phyloP scores from a whole-genome alignment of 1,140 invertebrate species.

The Drosophila ogumai region DNA sequence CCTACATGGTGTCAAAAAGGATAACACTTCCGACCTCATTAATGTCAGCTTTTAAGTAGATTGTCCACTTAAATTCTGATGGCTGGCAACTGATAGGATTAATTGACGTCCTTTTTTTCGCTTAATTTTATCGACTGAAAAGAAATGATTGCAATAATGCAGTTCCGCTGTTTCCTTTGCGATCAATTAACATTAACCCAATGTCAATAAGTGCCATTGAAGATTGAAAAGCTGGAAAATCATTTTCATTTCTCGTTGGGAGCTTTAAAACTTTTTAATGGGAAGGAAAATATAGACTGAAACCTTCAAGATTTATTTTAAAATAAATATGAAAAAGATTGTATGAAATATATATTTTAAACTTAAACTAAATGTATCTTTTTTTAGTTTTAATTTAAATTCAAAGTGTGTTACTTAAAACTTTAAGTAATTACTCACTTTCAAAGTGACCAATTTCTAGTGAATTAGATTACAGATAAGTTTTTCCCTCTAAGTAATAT shows the following conservation, averaged over 20 bases:
- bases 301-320: not conserved
- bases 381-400: too few relatives aligned
- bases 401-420: too few relatives aligned
- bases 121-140: constrained; percentile 34
- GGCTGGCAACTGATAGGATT: constrained; percentile 33
- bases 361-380: too few relatives aligned
- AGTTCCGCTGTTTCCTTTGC: constrained; percentile 31
- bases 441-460: too few relatives aligned
- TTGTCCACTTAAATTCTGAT: constrained; percentile 28
- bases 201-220: constrained; percentile 22
- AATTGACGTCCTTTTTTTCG: constrained; percentile 25
- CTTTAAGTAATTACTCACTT: too few relatives aligned
- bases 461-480: not conserved
- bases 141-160: constrained; percentile 46
- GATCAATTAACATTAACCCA: constrained; percentile 39
- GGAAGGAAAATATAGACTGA: not conserved
- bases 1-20: constrained; percentile 6
- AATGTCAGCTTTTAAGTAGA: constrained; percentile 25
- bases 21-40: constrained; percentile 15
- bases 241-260: not conserved
- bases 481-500: not conserved
- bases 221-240: constrained; percentile 14
- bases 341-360: too few relatives aligned
- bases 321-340: too few relatives aligned
- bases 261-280: not conserved